These are phyloP conservation scores for Actinia tenebrosa DNA, from an alignment of 64 coral and sea anemone genomes.

Conservation along the genomic window DNA sequence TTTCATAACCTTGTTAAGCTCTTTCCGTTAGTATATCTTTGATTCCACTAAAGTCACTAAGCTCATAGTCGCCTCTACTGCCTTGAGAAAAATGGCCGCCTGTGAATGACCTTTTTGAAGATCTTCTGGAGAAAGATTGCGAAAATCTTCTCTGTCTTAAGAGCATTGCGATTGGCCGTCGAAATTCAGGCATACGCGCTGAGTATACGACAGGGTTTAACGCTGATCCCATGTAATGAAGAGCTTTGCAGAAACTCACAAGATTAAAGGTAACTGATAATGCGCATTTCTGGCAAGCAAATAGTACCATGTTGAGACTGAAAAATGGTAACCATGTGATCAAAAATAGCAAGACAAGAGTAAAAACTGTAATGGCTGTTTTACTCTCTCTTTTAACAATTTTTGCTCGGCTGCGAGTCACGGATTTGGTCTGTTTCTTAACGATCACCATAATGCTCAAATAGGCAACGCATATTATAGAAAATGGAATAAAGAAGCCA, in stretches of 20 bases:
- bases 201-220: conserved; percentile 78
- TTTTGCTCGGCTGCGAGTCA: conserved; percentile 62
- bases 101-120: not conserved
- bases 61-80: conserved; percentile 17
- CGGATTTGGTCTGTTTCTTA: conserved; percentile 37
- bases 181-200: conserved; percentile 81
- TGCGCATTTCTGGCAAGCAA: conserved; percentile 44
- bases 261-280: conserved; percentile 44
- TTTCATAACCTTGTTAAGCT: not conserved
- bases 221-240: conserved; percentile 79
- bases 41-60: conserved; percentile 8
- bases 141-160: conserved; percentile 57
- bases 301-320: conserved; percentile 76
- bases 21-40: not conserved
- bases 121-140: conserved; percentile 16
- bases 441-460: conserved; percentile 62
- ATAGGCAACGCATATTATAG: conserved; percentile 67
- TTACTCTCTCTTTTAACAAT: conserved; percentile 69
- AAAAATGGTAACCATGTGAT: conserved; percentile 91
- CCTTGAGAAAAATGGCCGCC: not conserved
- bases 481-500: conserved; percentile 79
- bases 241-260: conserved; percentile 62
- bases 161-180: conserved; percentile 49
- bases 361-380: conserved; percentile 60
- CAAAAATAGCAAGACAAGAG: conserved; percentile 70